Base-by-base conservation (phyloP, 2,888 invertebrate species). In the Drosophila dives region DNA sequence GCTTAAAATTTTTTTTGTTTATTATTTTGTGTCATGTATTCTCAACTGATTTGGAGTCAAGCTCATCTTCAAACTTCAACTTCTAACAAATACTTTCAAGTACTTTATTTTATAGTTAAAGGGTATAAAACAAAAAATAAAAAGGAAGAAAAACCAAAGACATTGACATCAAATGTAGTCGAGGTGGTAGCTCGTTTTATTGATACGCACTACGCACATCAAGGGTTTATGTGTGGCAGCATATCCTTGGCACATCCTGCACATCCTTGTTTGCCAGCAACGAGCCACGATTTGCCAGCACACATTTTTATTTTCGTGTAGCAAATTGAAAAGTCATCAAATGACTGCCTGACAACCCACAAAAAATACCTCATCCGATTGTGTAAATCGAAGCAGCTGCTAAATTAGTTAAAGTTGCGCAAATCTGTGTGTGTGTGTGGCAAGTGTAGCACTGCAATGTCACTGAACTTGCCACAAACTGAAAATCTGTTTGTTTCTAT, bases 151-250 rank as follows among this genome's bases (percentile, higher is more conserved):
- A 75, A 64, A 59, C 48, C 75, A 65, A 56, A 67, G 77, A 72
- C 86, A 81, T 72, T 74, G 81, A 86, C 89, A 89, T 89, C 89
- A 84, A 84, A 86, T 81, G 87, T 65, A 66, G 67, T 42, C 49
- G 48, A 32, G 48, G 40, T 53, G 29, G 29, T 58, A 34, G 59
- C 54, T 76, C 61, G 38, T 80, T 77, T 77, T 80, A 80, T 77
- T 77, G 81, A 76, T 77, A 76, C 77, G 77, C 77, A 64, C 81
- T 68, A 72, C 77, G 67, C 77, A 76, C 72, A 63, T 76, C 71
- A 81, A 76, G 77, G 72, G 81, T 77, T 80, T 76, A 71, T 80
- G 66, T 63, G n/a, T 53, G 51, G 61, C 53, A 54, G 60, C 62
- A 65, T 62, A 54, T 70, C 75, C 65, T 66, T 70, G 77, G 53